Percentiles rank a stretch among this genome's conserved stretches.
Conservation (phyloP, 1,140 invertebrate genomes). For the Drosophila sproati region DNA sequence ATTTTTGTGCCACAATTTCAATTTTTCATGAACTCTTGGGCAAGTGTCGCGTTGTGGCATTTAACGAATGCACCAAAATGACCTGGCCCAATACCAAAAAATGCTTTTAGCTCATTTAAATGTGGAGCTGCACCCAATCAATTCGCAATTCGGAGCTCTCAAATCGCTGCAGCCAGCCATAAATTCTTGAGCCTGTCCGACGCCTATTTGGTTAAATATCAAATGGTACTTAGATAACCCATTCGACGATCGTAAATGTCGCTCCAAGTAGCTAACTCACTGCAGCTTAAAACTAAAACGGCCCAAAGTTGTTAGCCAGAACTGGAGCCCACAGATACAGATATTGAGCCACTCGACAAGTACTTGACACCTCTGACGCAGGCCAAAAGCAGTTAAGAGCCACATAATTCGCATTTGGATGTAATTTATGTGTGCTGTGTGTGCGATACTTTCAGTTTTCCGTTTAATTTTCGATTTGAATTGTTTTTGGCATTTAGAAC, state of each 20-base stretch:
- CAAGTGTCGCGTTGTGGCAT: slow-evolving; percentile 6
- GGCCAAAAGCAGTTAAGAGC: neutral
- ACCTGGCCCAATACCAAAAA: neutral
- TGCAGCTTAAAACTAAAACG: neutral
- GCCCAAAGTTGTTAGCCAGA: neutral
- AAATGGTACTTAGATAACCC: slow-evolving; percentile 11
- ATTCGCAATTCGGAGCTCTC: neutral
- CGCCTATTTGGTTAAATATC: slow-evolving; percentile 14
- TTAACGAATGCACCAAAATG: neutral
- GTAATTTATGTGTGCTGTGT: neutral
- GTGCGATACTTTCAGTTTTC: neutral
- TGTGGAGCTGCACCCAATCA: slow-evolving; percentile 16
- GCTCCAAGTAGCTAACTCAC: neutral
- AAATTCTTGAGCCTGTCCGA: slow-evolving; percentile 12
- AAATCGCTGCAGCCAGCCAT: neutral
- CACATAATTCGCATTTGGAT: neutral
- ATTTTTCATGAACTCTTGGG: neutral
- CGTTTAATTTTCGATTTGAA: neutral
- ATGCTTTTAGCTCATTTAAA: neutral
- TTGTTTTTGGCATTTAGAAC: slow-evolving; percentile 5
- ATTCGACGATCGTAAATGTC: slow-evolving; percentile 11
- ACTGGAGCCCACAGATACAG: neutral
- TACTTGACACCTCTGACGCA: slow-evolving; percentile 11
- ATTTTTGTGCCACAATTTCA: neutral
- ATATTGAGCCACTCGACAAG: slow-evolving; percentile 2